Conservation (phyloP, 2,888 invertebrate species). For the Troides oblongomaculatus region DNA sequence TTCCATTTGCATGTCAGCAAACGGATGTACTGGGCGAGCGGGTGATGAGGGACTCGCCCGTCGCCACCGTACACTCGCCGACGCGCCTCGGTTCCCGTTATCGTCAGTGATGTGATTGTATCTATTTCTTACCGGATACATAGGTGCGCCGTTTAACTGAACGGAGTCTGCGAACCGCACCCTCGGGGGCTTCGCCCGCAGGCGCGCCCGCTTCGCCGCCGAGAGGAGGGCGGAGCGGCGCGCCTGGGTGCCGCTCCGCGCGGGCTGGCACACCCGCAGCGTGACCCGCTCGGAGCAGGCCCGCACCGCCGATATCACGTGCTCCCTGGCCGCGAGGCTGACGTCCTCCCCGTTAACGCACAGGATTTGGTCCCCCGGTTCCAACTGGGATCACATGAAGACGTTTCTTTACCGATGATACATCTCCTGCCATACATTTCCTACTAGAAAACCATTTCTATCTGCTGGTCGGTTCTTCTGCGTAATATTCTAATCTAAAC, state of each 20-base stretch:
- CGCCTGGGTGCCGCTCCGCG: slow-evolving; percentile 75
- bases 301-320: slow-evolving; percentile 92
- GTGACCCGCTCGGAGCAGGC: slow-evolving; percentile 88
- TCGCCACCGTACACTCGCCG: too few species aligned
- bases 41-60: too few species aligned
- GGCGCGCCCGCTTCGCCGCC: slow-evolving; percentile 91
- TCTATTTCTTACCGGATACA: slow-evolving; percentile 84
- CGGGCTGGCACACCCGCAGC: slow-evolving; percentile 91
- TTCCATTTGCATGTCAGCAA: too few species aligned
- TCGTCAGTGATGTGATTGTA: too few species aligned
- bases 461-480: too few species aligned
- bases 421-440: too few species aligned
- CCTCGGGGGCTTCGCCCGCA: slow-evolving; percentile 89
- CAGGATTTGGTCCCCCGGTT: slow-evolving; percentile 95
- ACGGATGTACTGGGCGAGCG: too few species aligned
- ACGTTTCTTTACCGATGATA: too few species aligned
- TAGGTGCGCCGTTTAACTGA: slow-evolving; percentile 90
- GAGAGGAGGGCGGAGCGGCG: slow-evolving; percentile 92
- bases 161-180: slow-evolving; percentile 95
- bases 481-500: too few species aligned
- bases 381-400: slow-evolving; percentile 76
- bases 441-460: too few species aligned
- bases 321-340: slow-evolving; percentile 89
- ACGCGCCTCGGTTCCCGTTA: too few species aligned
- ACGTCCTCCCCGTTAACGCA: slow-evolving; percentile 96